Base-by-base conservation (phyloP, 2,113 vertebrate species). In the Tyto alba region DNA sequence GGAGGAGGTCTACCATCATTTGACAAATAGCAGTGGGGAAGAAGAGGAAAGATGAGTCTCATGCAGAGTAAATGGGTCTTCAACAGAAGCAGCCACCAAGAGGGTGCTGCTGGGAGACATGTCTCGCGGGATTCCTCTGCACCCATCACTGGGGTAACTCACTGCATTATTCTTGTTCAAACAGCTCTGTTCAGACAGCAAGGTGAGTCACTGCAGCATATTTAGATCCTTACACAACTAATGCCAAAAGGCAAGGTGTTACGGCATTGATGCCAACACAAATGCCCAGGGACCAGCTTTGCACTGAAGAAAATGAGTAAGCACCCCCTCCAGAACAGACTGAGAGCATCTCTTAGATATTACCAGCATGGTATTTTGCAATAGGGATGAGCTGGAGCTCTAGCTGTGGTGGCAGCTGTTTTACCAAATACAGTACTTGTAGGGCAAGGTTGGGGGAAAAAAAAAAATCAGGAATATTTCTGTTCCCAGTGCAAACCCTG, bases 201-300 rank as follows among this genome's bases (percentile, higher is more conserved):
- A 50, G 34, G 56, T 97, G 97, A 97, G 60, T 97, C 97, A 97
- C 11, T 5, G 25, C 81, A 34, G 75, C 93, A 89, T 91, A 63
- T 89, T 95, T 96, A 91, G 90, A 77, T 93, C 66, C 87, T 97
- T 95, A 95, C 95, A 93, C 85, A 95, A 95, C 40, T 6, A 88
- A 29, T 77, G 96, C 97, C 95, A 93, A 92, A 30, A 97, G 97
- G 97, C 95, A 96, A 97, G 97, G 95, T 96, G 93, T 94, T 94
- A n/a, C 90, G 52, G 75, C 63, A n/a, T 20, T 26, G 45, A 52
- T 96, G 95, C 97, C 96, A 97, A 95, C 84, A 76, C 71, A 93
- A 95, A 96, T 94, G 93, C 95, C 88, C 87, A 96, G 60, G 48
- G 84, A 93, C 84, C 77, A 79, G 23, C 71, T 89, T 57, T 79